Evolutionary conservation across 2,113 vertebrate species (phyloP), one percentile per base, ranked within the genome.

Genomic region (Brienomyrus longianalis): DNA sequence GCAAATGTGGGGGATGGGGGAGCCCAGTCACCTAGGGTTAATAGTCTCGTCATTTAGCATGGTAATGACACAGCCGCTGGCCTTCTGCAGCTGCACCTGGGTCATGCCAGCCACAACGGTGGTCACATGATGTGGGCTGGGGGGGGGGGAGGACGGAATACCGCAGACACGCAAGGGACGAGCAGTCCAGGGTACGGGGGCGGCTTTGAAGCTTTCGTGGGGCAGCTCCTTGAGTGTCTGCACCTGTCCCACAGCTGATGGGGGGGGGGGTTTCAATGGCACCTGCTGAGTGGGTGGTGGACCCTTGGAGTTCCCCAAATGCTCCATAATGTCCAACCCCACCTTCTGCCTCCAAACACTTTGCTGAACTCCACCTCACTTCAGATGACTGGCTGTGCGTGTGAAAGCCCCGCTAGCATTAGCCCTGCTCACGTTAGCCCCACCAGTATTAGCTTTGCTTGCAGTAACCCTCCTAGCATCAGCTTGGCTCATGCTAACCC

Each of bases 201-300:
- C 2, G 47, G 70, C 47, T 51, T 87, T 31, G 51, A 13, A 52
- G 50, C 11, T 50, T 54, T 27, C 54, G 85, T 86, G 84, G 85
- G 50, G 43, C 43, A 31, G 39, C 88, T 74, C n/a, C 89, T 54
- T 21, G 5, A 70, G 10, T 4, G 54, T 52, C 27, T 70, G 43
- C 89, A 86, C 83, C 62, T 86, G 83, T 70, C 43, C 54, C 83
- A 80, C 86, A 87, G 86, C 62, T 90, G 48, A 83, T 84, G 48
- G 21, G 84, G 4, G 52, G 52, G 17, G 52, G 45, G 52, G 39
- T n/a, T 9, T 15, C 35, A 48, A 23, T 2, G 9, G 31, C 27
- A 35, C 39, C 74, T 31, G 9, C 45, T 17, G 45, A 10, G 8
- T n/a, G 15, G 23, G 83, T 17, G 83, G 35, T 39, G 31, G 74